Percentiles rank a stretch among this genome's conserved stretches.
Conservation (phyloP, 2,888 invertebrate genomes). For the Acrobeloides nanus region DNA sequence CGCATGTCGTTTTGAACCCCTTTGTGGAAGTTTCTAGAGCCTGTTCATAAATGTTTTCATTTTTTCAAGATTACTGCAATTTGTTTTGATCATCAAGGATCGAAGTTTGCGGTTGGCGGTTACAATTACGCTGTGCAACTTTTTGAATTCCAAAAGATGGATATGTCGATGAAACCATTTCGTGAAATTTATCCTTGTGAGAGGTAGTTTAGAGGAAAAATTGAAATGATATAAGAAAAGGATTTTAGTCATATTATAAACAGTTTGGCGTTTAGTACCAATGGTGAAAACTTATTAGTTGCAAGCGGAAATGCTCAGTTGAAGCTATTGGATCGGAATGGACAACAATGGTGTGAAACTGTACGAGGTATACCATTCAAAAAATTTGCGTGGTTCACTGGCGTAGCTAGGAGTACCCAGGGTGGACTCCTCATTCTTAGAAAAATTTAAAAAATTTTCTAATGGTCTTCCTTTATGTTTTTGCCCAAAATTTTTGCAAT, state of each 20-base stretch:
- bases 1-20: too few relatives aligned
- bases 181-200: slow-evolving; percentile 43
- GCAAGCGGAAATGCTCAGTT: slow-evolving; percentile 72
- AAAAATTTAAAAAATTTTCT: too few relatives aligned
- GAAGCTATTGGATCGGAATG: slow-evolving; percentile 64
- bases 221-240: not conserved
- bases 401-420: too few relatives aligned
- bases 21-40: too few relatives aligned
- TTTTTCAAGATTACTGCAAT: slow-evolving; percentile 65
- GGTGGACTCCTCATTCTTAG: too few relatives aligned
- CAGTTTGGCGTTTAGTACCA: slow-evolving; percentile 79
- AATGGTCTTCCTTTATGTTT: too few relatives aligned
- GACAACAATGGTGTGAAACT: slow-evolving; percentile 50
- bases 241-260: slow-evolving; percentile 72
- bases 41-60: not conserved
- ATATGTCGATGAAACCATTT: slow-evolving; percentile 64
- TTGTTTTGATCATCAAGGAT: slow-evolving; percentile 85
- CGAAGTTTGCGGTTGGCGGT: slow-evolving; percentile 79
- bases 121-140: slow-evolving; percentile 86
- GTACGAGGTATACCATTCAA: slow-evolving; percentile 30
- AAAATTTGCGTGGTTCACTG: too few relatives aligned
- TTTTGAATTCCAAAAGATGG: slow-evolving; percentile 99
- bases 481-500: too few relatives aligned
- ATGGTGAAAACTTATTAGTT: slow-evolving; percentile 85
- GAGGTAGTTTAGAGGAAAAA: slow-evolving; percentile 20